A percentile compares a stretch with the other conserved stretches of the same genome.
Evolutionary conservation across 1,140 invertebrate species (phyloP).

Genomic region (Procambarus clarkii): DNA sequence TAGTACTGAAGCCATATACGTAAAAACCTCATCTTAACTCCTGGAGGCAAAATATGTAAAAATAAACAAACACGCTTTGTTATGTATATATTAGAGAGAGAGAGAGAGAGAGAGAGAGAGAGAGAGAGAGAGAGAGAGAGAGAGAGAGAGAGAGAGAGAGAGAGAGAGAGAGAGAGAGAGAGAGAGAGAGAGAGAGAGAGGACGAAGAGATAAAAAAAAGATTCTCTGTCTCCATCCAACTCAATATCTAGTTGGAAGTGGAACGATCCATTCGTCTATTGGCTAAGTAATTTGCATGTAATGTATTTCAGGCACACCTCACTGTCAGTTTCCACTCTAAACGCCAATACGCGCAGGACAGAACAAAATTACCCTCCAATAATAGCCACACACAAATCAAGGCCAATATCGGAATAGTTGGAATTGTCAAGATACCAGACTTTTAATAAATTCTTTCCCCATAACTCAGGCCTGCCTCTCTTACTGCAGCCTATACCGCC

Average conservation of each 20-base stretch:
- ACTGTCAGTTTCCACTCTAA: slow-evolving; percentile 73
- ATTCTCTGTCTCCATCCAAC: slow-evolving; percentile 35
- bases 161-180: slow-evolving; percentile 11
- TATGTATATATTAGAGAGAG: too few species aligned
- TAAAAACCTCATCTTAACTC: too few species aligned
- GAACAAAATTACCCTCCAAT: slow-evolving; percentile 72
- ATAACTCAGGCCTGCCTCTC: slow-evolving; percentile 35
- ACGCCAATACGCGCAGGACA: slow-evolving; percentile 72
- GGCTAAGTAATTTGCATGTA: slow-evolving; percentile 73
- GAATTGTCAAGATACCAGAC: slow-evolving; percentile 64
- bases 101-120: too few species aligned
- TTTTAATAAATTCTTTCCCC: slow-evolving; percentile 69
- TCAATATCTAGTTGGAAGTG: slow-evolving; percentile 61
- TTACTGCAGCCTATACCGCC: neutral
- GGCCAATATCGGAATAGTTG: slow-evolving; percentile 62
- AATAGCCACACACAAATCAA: slow-evolving; percentile 73
- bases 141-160: slow-evolving; percentile 1
- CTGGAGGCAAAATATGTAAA: too few species aligned
- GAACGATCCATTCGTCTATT: slow-evolving; percentile 70
- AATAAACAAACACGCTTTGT: too few species aligned
- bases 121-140: neutral
- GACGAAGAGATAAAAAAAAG: neutral
- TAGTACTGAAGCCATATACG: too few species aligned
- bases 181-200: neutral
- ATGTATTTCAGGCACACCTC: slow-evolving; percentile 72